A percentile compares a stretch with the other conserved stretches of the same genome.
Evolutionary conservation across 1,140 invertebrate genomes (phyloP).

Genomic region (Reticulitermes speratus): DNA sequence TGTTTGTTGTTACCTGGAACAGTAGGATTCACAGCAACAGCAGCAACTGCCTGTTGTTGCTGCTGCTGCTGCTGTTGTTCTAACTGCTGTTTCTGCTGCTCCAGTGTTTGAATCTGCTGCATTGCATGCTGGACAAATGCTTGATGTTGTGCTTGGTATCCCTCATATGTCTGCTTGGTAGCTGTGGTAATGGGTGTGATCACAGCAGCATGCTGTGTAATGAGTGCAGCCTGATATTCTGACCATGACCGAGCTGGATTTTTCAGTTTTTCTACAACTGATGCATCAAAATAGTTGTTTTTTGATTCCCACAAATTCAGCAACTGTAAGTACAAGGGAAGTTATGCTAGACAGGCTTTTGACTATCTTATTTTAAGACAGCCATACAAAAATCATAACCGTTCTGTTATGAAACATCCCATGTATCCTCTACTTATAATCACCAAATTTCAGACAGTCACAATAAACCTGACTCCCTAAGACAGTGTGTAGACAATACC

Average conservation of each 20-base stretch:
- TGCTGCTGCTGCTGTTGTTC: constrained; percentile 30
- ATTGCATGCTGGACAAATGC: constrained; percentile 89
- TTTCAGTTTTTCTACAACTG: constrained; percentile 81
- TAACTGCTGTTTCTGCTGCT: constrained; percentile 71
- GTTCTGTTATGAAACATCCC: too few relatives aligned
- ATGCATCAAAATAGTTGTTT: constrained; percentile 86
- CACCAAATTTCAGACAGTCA: too few relatives aligned
- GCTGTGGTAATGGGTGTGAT: constrained; percentile 72
- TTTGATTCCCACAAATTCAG: constrained; percentile 94
- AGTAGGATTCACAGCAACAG: constrained; percentile 31
- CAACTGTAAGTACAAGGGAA: constrained; percentile 51
- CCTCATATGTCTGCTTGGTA: constrained; percentile 75
- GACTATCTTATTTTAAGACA: too few relatives aligned
- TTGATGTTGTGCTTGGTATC: constrained; percentile 89
- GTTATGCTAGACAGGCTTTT: constrained; percentile 37
- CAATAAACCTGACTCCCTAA: too few relatives aligned
- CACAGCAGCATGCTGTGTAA: constrained; percentile 72
- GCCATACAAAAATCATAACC: too few relatives aligned
- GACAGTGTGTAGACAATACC: constrained; percentile 43
- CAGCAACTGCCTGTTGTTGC: constrained; percentile 35
- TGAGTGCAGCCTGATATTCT: constrained; percentile 79
- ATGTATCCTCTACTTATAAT: too few relatives aligned
- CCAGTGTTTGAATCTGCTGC: constrained; percentile 78
- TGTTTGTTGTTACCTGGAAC: neutral
- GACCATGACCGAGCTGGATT: constrained; percentile 75